Conservation (phyloP, 1,140 invertebrate species). For the Idris sp. region DNA sequence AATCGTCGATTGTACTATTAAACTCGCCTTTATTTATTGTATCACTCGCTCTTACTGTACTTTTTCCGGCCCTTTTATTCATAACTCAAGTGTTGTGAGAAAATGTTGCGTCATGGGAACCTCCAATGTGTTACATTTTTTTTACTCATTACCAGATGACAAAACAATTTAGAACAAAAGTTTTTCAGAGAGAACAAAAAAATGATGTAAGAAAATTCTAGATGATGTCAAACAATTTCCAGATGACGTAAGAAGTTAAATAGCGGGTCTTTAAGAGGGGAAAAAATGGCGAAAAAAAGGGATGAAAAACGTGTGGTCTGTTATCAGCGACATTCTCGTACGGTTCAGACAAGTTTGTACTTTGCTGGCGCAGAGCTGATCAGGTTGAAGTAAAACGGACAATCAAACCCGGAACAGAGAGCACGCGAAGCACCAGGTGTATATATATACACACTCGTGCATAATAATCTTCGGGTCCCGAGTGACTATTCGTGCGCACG, state of each 20-base stretch:
- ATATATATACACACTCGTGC: conserved; percentile 62
- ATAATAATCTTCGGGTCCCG: conserved; percentile 65
- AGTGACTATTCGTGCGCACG: conserved; percentile 49
- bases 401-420: conserved; percentile 68
- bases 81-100: conserved; percentile 29
- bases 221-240: no score
- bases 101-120: conserved; percentile 4
- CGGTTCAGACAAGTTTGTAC: conserved; percentile 53
- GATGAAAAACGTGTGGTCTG: conserved; percentile 38
- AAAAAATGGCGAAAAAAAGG: conserved; percentile 28
- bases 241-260: conserved; percentile 27
- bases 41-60: not conserved
- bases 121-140: no score
- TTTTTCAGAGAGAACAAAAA: no score
- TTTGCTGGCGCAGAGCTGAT: conserved; percentile 44
- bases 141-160: no score
- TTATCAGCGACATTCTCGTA: conserved; percentile 63
- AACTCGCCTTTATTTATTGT: conserved; percentile 44
- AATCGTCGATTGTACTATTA: conserved; percentile 44
- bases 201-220: no score
- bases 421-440: conserved; percentile 50
- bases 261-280: conserved; percentile 17
- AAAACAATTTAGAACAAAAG: no score
- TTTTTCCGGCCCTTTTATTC: conserved; percentile 7
- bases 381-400: conserved; percentile 62